Conservation (phyloP, 37 sponge, comb jelly and placozoan species). For the Ianthella basta region DNA sequence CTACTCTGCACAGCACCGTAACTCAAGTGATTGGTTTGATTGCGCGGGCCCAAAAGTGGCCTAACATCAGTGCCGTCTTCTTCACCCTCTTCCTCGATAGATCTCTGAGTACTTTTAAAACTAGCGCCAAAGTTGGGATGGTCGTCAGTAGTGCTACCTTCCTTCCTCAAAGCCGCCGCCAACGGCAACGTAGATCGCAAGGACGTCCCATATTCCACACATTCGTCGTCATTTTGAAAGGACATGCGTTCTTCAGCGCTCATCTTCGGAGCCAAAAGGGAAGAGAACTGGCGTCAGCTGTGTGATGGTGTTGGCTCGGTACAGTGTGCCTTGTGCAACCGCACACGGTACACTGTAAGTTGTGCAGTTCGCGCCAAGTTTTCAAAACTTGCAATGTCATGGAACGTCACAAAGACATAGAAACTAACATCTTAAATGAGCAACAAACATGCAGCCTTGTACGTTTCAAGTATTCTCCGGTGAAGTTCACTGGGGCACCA, state of each 20-base stretch:
- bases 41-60: neutral
- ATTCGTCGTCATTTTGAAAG: neutral
- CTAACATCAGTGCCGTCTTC: neutral
- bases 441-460: too few species aligned
- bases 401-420: too few species aligned
- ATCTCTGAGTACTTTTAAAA: too few species aligned
- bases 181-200: neutral
- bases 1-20: neutral
- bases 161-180: too few species aligned
- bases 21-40: neutral
- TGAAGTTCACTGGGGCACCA: too few species aligned
- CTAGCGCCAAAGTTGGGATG: too few species aligned
- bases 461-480: too few species aligned
- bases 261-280: neutral
- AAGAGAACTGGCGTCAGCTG: too few species aligned
- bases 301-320: too few species aligned
- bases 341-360: constrained; percentile 32
- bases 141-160: too few species aligned
- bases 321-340: constrained; percentile 16
- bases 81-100: neutral
- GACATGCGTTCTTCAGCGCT: neutral
- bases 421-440: too few species aligned
- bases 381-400: too few species aligned
- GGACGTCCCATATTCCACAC: neutral
- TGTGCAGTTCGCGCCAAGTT: neutral